Evolutionary conservation across 2,888 invertebrate genomes (phyloP).

Genomic region (Craniophora ligustri): DNA sequence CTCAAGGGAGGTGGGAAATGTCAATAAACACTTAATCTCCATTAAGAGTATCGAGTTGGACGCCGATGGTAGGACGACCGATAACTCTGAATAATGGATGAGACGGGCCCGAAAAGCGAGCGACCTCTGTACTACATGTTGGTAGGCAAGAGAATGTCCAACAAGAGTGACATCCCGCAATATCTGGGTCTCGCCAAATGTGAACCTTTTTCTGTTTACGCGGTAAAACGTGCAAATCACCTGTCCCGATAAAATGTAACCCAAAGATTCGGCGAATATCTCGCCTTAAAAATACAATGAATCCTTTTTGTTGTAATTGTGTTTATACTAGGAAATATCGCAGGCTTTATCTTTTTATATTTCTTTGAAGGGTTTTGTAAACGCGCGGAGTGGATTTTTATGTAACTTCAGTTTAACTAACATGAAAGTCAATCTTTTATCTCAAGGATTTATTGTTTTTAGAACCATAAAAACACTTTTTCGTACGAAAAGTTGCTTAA

Average conservation of each 20-base stretch:
- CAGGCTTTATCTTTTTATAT: slow-evolving; percentile 33
- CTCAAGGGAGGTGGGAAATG: slow-evolving; percentile 57
- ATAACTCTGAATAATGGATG: slow-evolving; percentile 78
- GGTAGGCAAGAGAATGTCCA: slow-evolving; percentile 49
- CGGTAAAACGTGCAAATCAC: slow-evolving; percentile 52
- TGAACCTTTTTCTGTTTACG: slow-evolving; percentile 52
- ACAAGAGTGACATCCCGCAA: slow-evolving; percentile 31
- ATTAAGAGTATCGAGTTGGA: slow-evolving; percentile 70
- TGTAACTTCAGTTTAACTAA: slow-evolving; percentile 24
- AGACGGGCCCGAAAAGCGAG: slow-evolving; percentile 61
- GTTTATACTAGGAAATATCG: slow-evolving; percentile 24
- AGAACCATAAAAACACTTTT: neutral
- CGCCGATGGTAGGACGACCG: slow-evolving; percentile 59
- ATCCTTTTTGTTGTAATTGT: slow-evolving; percentile 44
- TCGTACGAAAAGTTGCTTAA: no score
- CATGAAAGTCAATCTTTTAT: slow-evolving; percentile 16
- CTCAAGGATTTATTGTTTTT: neutral
- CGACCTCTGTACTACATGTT: slow-evolving; percentile 62
- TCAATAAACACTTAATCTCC: slow-evolving; percentile 75
- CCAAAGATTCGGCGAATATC: slow-evolving; percentile 33
- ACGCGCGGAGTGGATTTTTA: slow-evolving; percentile 26
- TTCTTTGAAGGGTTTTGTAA: slow-evolving; percentile 11
- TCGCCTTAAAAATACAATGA: slow-evolving; percentile 45
- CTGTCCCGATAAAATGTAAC: slow-evolving; percentile 40
- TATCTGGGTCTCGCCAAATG: slow-evolving; percentile 39